phyloP scores from a whole-genome alignment of 2,797 vertebrate genomes.

The Heterohyrax brucei region DNA sequence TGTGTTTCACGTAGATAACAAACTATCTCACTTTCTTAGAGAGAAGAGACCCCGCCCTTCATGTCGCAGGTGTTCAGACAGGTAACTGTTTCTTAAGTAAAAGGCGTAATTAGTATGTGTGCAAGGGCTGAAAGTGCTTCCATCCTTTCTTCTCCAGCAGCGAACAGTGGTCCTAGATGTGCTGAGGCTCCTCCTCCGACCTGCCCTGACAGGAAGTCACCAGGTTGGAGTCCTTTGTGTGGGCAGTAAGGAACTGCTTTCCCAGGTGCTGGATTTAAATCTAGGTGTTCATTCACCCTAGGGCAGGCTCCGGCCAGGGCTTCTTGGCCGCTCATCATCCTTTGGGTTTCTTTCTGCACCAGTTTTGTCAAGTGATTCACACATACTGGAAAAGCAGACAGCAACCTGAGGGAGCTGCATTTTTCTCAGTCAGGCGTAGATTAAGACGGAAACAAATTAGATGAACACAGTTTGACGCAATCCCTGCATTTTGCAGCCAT shows the following conservation, averaged over 20 bases:
- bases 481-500: slow-evolving; percentile 17
- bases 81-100: slow-evolving; percentile 63
- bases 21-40: slow-evolving; percentile 34
- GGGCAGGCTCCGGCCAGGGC: background rate
- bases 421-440: slow-evolving; percentile 41
- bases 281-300: slow-evolving; percentile 6
- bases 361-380: slow-evolving; percentile 57
- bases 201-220: background rate
- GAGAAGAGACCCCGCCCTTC: background rate
- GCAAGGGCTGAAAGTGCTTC: background rate
- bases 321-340: background rate
- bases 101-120: slow-evolving; percentile 47
- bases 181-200: background rate
- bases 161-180: background rate
- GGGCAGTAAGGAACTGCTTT: background rate
- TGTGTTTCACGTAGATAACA: slow-evolving; percentile 30
- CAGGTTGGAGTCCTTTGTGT: background rate
- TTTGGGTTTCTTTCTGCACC: slow-evolving; percentile 23
- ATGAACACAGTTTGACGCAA: background rate
- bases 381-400: slow-evolving; percentile 15
- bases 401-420: slow-evolving; percentile 21
- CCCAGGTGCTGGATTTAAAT: background rate
- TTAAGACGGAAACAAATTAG: slow-evolving; percentile 58
- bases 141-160: slow-evolving; percentile 27
- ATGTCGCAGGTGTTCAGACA: slow-evolving; percentile 22